Base-by-base conservation (phyloP, 2,888 invertebrate species). In the Rhagium mordax region DNA sequence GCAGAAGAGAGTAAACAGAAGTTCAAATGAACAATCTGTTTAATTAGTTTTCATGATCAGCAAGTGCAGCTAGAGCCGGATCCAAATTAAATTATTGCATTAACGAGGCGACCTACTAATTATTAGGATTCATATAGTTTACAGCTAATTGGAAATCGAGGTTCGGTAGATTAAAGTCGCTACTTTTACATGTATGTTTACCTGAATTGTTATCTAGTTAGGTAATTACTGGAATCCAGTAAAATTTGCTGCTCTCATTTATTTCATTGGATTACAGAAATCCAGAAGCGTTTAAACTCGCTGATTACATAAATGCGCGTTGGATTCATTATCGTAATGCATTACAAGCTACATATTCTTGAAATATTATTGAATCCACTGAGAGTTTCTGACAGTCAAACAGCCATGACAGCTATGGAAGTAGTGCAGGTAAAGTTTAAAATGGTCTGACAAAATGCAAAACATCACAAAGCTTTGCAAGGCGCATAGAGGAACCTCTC, bases 21-120 rank as follows among this genome's bases (percentile, higher is more conserved):
- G 57, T 72, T 61, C 57, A 57, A 77, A 77, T 72, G 77, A 74
- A 77, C 75, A 74, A 75, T 75, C 74, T 70, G 75, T 72, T 77
- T 77, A 75, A 77, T 75, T 77, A 77, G 77, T 75, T 77, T 77
- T 75, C 77, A 65, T 70, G 77, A 72, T 74, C 67, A 66, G 70
- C 64, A 65, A 57, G 64, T 27, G 62, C 59, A 59, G 72, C 51
- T 67, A 65, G 64, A 67, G 72, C 61, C 67, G 57, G 59, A 64
- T 75, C 70, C 72, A 71, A 77, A 77, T 75, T 75, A 75, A 77
- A 77, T 77, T 77, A 77, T 77, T 75, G 74, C 72, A 72, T 75
- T 72, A 75, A 33, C 41, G 20, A 61, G 65, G 48, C 71, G 69
- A 69, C 69, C 69, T 69, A 18, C 60, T 16, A 20, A 69, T 69